Evolutionary conservation across 2,797 vertebrate genomes (phyloP).

Genomic region (Naso thynnoides): DNA sequence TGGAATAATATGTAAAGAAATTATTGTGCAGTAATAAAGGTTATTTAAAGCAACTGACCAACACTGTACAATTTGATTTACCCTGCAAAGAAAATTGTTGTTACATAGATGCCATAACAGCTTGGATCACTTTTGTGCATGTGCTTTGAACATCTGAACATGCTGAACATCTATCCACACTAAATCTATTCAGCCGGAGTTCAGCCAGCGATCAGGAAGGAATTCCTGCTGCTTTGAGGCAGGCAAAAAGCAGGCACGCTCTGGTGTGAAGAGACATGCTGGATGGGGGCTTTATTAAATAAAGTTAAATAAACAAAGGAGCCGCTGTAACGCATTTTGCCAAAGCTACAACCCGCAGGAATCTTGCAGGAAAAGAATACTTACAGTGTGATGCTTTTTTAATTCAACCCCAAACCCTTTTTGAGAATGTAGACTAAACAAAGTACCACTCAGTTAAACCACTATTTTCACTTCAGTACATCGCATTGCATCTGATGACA

Average conservation of each 20-base stretch:
- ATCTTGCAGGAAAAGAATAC: constrained; percentile 68
- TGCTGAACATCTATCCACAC: constrained; percentile 51
- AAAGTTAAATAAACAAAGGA: constrained; percentile 77
- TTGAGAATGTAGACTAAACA: constrained; percentile 64
- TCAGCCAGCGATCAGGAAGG: constrained; percentile 71
- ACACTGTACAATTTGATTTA: constrained; percentile 2
- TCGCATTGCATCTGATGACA: constrained; percentile 38
- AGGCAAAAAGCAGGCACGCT: constrained; percentile 51
- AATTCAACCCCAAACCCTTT: constrained; percentile 62
- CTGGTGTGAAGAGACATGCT: constrained; percentile 71
- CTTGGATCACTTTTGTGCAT: constrained; percentile 41
- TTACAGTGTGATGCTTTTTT: constrained; percentile 62
- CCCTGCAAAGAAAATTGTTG: constrained; percentile 20
- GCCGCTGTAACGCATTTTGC: constrained; percentile 71
- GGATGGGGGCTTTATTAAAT: constrained; percentile 73
- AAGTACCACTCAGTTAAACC: constrained; percentile 50
- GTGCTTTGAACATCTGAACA: constrained; percentile 60
- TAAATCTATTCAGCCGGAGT: constrained; percentile 62
- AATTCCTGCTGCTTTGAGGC: constrained; percentile 66
- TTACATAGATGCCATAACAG: constrained; percentile 18
- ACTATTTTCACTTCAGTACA: constrained; percentile 49
- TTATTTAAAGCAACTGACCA: constrained; percentile 8
- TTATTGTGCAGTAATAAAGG: background rate
- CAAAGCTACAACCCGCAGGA: constrained; percentile 76
- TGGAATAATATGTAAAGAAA: background rate